Conservation (phyloP, 2,888 invertebrate genomes). For the Aquatica leii region DNA sequence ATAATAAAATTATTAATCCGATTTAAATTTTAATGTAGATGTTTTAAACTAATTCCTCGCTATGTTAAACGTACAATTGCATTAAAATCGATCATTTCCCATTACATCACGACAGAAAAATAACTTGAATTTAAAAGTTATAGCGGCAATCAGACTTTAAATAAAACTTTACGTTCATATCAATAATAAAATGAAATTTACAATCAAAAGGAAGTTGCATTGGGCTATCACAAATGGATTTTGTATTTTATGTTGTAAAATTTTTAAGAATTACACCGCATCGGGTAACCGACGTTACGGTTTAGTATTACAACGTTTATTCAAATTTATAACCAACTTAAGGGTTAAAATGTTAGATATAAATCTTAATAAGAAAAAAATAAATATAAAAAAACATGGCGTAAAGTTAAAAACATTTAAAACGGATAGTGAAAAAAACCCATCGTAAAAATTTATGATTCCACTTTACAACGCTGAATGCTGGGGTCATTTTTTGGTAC, state of each 20-base stretch:
- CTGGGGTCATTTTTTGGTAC: slow-evolving; percentile 24
- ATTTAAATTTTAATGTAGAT: too few relatives aligned
- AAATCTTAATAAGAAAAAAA: not conserved
- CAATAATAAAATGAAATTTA: slow-evolving; percentile 25
- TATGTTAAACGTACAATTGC: too few relatives aligned
- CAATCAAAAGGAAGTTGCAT: slow-evolving; percentile 15
- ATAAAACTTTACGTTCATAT: slow-evolving; percentile 21
- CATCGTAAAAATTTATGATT: slow-evolving; percentile 34
- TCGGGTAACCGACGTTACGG: too few relatives aligned
- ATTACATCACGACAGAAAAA: too few relatives aligned
- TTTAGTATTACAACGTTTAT: too few relatives aligned
- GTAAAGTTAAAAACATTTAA: slow-evolving; percentile 27
- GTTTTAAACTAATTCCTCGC: too few relatives aligned
- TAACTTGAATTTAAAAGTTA: not conserved
- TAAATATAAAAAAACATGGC: slow-evolving; percentile 2
- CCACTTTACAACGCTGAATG: slow-evolving; percentile 32
- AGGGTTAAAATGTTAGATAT: too few relatives aligned
- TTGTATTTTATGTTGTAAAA: slow-evolving; percentile 21
- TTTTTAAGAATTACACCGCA: not conserved
- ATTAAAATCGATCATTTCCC: too few relatives aligned
- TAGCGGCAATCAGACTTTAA: slow-evolving; percentile 17
- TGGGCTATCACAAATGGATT: slow-evolving; percentile 18
- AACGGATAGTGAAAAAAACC: slow-evolving; percentile 26
- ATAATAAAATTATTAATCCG: too few relatives aligned
- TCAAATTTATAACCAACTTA: too few relatives aligned